Evolutionary conservation across 1,140 invertebrate species (phyloP).

Genomic region (Polypedilum vanderplanki): DNA sequence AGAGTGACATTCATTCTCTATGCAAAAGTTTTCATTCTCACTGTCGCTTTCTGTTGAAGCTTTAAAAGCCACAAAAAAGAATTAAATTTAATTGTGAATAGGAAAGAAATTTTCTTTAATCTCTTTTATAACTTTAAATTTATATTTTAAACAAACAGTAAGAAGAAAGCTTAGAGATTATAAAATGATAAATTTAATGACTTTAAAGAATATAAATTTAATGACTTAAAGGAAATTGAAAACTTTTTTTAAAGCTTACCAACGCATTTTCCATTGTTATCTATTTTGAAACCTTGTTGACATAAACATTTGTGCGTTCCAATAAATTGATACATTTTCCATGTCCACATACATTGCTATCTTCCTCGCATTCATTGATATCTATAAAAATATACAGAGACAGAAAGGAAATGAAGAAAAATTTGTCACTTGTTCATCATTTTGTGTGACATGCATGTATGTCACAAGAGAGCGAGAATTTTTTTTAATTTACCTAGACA

Average conservation of each 20-base stretch:
- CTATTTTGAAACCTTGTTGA: neutral
- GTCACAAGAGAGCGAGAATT: too few relatives aligned
- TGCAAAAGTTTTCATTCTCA: too few relatives aligned
- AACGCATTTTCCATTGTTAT: neutral
- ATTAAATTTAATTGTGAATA: neutral
- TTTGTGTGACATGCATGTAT: neutral
- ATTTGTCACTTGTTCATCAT: neutral
- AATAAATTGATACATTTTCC: conserved; percentile 20
- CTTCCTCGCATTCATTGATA: neutral
- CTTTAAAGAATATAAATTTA: neutral
- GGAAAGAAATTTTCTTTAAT: neutral
- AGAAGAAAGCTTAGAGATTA: neutral
- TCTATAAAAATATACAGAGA: neutral
- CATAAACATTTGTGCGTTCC: conserved; percentile 8
- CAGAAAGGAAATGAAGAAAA: neutral
- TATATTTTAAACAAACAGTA: neutral
- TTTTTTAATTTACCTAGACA: conserved; percentile 3
- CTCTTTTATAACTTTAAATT: neutral
- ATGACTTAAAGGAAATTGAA: neutral
- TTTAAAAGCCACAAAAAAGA: neutral
- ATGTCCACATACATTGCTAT: neutral
- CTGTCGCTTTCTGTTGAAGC: too few relatives aligned
- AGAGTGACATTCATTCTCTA: too few relatives aligned
- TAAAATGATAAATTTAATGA: neutral
- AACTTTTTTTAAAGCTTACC: neutral